Evolutionary conservation across 1,140 invertebrate species (phyloP).

Genomic region (Bombus impatiens): DNA sequence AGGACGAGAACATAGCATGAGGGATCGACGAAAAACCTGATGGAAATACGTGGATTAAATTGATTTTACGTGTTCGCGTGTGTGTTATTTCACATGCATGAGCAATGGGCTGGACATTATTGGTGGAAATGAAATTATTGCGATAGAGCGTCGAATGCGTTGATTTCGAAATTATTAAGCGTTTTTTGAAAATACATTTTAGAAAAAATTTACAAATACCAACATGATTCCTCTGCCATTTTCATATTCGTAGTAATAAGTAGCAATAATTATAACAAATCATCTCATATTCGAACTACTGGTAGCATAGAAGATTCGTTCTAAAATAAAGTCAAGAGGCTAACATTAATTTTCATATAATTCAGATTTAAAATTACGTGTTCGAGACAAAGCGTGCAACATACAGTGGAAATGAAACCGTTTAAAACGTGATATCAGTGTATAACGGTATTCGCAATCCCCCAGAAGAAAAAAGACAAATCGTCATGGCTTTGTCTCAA

Average conservation of each 20-base stretch:
- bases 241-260: too few relatives aligned
- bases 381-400: neutral
- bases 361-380: neutral
- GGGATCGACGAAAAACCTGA: neutral
- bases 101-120: neutral
- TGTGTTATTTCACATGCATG: too few relatives aligned
- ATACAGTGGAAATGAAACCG: neutral
- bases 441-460: neutral
- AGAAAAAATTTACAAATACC: neutral
- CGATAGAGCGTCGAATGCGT: neutral
- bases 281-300: too few relatives aligned
- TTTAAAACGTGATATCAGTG: neutral
- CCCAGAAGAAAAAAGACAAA: neutral
- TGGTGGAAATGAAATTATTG: neutral
- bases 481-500: conserved; percentile 14
- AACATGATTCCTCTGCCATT: too few relatives aligned
- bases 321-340: neutral
- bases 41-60: conserved; percentile 5
- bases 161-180: neutral
- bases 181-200: neutral
- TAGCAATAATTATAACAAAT: too few relatives aligned
- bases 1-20: neutral
- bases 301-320: too few relatives aligned
- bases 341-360: neutral
- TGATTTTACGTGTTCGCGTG: neutral